Evolutionary conservation across 2,888 invertebrate genomes (phyloP), one percentile per base, ranked within the genome.

Genomic region (Pilophorus perplexus): DNA sequence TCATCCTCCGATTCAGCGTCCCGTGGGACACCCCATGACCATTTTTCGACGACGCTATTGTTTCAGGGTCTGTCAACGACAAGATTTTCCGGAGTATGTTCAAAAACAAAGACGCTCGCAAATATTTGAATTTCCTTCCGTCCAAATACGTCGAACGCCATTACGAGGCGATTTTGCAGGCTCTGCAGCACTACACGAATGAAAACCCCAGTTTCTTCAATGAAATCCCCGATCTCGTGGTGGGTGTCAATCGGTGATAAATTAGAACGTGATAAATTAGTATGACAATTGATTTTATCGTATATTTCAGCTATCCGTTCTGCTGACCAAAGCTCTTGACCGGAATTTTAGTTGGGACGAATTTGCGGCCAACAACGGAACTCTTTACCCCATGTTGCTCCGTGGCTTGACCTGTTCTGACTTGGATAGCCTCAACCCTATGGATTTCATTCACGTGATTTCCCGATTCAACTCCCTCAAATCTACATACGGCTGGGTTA

Each of bases 401-500:
- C 50, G 64, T 20, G 64, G 68, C 6, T 12, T 70, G 6, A 67
- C 68, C 12, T 70, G 70, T 55, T 16, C 54, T 18, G 64, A 70
- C 28, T 50, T 70, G 16, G 12, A 37, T 16, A 10, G 28, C n/a
- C 23, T 70, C 46, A 65, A 60, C 12, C 62, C 68, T 4, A 57
- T 57, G 10, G 50, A 67, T 25, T 70, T 70, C 42, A 67, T 67
- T 4, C 44, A 64, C 37, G 65, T 68, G 8, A 70, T 70, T 25
- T 25, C 67, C 14, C 40, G 54, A 16, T 70, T 54, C 67, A 68
- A 67, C 37, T 46, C 37, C 6, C 14, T 57, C 3, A 40, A 68
- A 16, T 22, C 27, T 5, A 12, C 1, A 27, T 44, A 44, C 40
- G 64, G 67, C 12, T 64, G 57, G 46, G 67, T 67, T 27, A 28